Evolutionary conservation across 2,888 invertebrate species (phyloP), one percentile per base, ranked within the genome.

Genomic region (Meta bourneti): DNA sequence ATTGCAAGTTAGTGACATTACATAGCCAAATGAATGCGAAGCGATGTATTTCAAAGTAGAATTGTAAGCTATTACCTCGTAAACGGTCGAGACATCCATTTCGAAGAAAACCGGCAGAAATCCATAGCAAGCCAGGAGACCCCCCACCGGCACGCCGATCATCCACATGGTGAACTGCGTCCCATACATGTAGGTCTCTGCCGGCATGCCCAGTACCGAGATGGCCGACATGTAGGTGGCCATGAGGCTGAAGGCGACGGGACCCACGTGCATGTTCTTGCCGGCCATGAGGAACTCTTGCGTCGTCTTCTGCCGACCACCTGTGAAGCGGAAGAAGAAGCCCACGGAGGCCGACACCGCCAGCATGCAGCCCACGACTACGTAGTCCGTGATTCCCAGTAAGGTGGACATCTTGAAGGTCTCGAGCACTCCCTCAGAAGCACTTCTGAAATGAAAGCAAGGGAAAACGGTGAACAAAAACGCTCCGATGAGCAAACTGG

Each of bases 181-280:
- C 84, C 98, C 98, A 94, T 96, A 97, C 93, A 96, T 96, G 95
- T 98, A 98, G 94, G 97, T 97, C 95, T 98, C 98, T 82, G 97
- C 96, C 52, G 98, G 97, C 5, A 98, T 97, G 19, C 98, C 98
- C 11, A 98, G 95, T n/a, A 91, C 81, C 6, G 86, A 94, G 54
- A 93, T 91, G 61, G 98, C 98, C 0, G 98, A 98, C 97, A 98
- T 97, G 95, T 98, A 98, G 61, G 98, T 98, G n/a, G 98, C 98
- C 97, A 98, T 98, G 90, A 98, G 95, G 5, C 98, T 98, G 93
- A 98, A 97, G 6, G 98, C 97, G 0, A 98, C 97, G 0, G 98
- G 98, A 6, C 95, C 94, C 93, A 97, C 96, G 11, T 97, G 96
- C 97, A 98, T 97, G 93, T 97, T 97, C 89, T 96, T 96, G 94